phyloP scores from a whole-genome alignment of 2,113 vertebrate species.

The Thalassarche chlororhynchos region DNA sequence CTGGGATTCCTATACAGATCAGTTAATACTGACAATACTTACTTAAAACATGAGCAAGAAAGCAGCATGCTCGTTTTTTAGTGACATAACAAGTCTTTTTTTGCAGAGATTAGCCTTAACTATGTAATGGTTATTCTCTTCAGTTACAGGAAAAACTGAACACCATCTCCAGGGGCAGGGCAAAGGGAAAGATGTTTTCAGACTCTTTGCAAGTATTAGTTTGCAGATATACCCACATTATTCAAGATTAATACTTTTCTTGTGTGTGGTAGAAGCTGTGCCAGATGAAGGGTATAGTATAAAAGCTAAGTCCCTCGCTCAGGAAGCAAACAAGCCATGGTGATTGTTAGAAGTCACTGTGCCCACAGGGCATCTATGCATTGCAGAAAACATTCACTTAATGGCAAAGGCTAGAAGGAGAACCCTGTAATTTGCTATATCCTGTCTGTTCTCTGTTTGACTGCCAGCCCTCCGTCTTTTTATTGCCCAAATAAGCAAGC shows the following conservation, averaged over 20 bases:
- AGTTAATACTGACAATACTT: not conserved
- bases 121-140: not conserved
- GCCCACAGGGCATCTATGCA: conserved; percentile 55
- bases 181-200: not conserved
- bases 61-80: not conserved
- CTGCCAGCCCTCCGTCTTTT: conserved; percentile 23
- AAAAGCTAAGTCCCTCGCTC: conserved; percentile 37
- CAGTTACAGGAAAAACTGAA: not conserved
- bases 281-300: not conserved
- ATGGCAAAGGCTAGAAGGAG: conserved; percentile 43
- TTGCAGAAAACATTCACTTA: conserved; percentile 25
- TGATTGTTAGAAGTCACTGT: conserved; percentile 11
- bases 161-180: not conserved
- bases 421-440: conserved; percentile 52
- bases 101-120: not conserved
- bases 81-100: not conserved
- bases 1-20: not conserved
- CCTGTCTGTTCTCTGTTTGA: conserved; percentile 60
- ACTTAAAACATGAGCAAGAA: not conserved
- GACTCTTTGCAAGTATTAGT: not conserved
- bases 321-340: conserved; percentile 51
- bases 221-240: not conserved
- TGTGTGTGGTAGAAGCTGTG: not conserved
- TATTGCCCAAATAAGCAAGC: conserved; percentile 66
- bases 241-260: not conserved